Base-by-base conservation (phyloP, 2,797 vertebrate species). In the Leptoclinus maculatus region DNA sequence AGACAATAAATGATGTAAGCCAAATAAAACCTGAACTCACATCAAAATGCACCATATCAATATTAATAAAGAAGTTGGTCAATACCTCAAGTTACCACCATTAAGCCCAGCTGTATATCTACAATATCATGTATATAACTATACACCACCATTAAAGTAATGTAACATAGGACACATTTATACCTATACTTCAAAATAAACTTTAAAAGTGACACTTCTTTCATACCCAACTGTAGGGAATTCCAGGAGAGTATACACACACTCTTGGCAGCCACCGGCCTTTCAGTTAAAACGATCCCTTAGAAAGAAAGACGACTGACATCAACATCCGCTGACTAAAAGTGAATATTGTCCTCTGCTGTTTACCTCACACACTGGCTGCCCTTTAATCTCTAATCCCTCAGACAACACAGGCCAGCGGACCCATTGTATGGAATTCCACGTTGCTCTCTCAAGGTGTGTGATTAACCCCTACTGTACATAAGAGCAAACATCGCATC, bases 391-490 rank as follows among this genome's bases (percentile, higher is more conserved):
- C 90, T 88, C 89, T 95, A 95, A 96, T 95, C 94, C 93, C 79
- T 93, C 91, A 90, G 92, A 95, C 93, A 94, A 93, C 92, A 92
- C 63, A 13, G 82, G 82, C 84, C 84, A 84, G 81, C 17, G 58
- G 73, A 71, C 59, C 91, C 90, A 94, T 96, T 95, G 95, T 96
- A 83, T 93, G 87, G 80, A 81, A 90, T 85, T 85, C 86, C 72
- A 84, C 74, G 67, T 83, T 32, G 66, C 68, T 62, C 84, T 88
- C 90, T 90, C 67, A 76, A 90, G 88, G 92, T 93, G 93, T 92
- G 91, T 94, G 90, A 83, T 91, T 95, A 94, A 93, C 92, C 94
- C 91, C 90, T 94, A 95, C 94, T 95, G 94, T 95, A 95, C 92
- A 91, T 89, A 87, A 86, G 89, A 84, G 85, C 75, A 91, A 91